Base-by-base conservation (phyloP, 2,888 invertebrate species). In the Lymantria dispar region DNA sequence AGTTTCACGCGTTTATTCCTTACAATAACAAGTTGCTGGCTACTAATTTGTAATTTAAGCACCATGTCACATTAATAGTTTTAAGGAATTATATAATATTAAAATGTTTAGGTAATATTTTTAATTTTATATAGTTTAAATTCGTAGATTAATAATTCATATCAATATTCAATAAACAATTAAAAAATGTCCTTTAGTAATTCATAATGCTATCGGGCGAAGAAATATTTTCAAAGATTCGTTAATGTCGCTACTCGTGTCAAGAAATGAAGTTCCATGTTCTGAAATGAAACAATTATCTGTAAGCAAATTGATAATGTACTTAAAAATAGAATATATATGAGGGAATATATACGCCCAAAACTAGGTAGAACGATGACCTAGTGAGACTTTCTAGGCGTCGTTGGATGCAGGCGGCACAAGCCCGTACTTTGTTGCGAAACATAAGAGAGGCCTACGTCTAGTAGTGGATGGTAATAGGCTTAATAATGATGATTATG, bases 1-100 rank as follows among this genome's bases (percentile, higher is more conserved):
- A 63, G 66, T 70, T 62, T 56, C 58, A 68, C 59, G 57, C 52
- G 54, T 58, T 59, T 67, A 62, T 68, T 66, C 47, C 54, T 55
- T 10, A 38, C 1, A 33, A 11, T 45, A 59, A 64, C n/a, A n/a
- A n/a, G n/a, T n/a, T n/a, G n/a, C n/a, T 59, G 58, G 51, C 52
- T 52, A 33, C 53, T 22, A 50, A 60, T 58, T 63, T 64, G 61
- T 62, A 61, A 59, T 58, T 52, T 60, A 64, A 72, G 70, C 72
- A 75, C 70, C 72, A 53, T 58, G 15, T 38, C n/a, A 12, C 12
- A 38, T 38, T 33, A 33, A 33, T 10, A 10, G 33, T 8, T 7
- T 33, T 33, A 33, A 33, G 22, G 22, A 22, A 22, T 22, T 22
- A 3, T 22, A 33, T n/a, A n/a, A n/a, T n/a, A n/a, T n/a, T n/a